phyloP scores from a whole-genome alignment of 2,113 vertebrate species.

The Eolophus roseicapilla region DNA sequence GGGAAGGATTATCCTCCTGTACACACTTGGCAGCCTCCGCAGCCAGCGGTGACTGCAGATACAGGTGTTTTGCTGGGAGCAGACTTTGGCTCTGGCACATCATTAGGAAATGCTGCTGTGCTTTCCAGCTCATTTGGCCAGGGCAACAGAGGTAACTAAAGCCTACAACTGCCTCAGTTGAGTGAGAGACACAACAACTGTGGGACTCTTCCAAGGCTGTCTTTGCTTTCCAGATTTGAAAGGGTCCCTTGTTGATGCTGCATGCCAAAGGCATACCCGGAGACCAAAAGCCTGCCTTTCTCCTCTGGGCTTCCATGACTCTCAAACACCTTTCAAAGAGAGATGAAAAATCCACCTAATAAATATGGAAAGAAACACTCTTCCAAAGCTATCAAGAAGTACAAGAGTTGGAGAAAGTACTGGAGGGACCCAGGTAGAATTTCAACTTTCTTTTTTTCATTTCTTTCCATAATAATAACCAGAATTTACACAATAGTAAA shows the following conservation, averaged over 20 bases:
- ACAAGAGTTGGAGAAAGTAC: conserved; percentile 28
- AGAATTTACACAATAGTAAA: conserved; percentile 69
- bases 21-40: background rate
- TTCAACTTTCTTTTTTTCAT: background rate
- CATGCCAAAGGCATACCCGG: background rate
- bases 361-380: conserved; percentile 32
- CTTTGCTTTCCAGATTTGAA: background rate
- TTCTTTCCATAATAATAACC: conserved; percentile 66
- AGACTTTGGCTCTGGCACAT: background rate
- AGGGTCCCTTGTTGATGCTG: background rate
- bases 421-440: background rate
- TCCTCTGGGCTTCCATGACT: background rate
- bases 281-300: background rate
- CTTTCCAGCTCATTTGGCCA: conserved; percentile 62
- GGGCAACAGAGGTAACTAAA: background rate
- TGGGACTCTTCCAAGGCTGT: conserved; percentile 27
- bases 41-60: background rate
- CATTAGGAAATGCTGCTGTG: background rate
- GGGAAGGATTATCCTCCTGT: background rate
- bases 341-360: conserved; percentile 1
- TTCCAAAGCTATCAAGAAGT: background rate
- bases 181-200: background rate
- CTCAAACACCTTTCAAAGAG: background rate
- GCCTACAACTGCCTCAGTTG: conserved; percentile 15
- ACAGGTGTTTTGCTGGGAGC: conserved; percentile 23